Conservation (phyloP, 2,888 invertebrate genomes). For the Furcula furcula region DNA sequence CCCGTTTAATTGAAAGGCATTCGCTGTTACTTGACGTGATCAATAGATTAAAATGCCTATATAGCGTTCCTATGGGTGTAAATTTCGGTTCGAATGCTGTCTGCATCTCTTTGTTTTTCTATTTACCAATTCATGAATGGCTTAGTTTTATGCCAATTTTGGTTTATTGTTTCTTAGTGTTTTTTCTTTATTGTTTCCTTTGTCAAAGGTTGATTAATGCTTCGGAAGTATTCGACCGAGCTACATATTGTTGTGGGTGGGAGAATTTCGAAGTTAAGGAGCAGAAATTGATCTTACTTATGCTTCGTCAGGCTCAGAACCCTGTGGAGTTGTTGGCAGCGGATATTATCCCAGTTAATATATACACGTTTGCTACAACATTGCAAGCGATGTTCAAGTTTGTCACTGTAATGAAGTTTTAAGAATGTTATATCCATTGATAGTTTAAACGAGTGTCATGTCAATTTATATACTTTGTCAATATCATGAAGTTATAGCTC, state of each 20-base stretch:
- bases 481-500: too few relatives aligned
- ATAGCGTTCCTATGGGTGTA: conserved; percentile 59
- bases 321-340: conserved; percentile 58
- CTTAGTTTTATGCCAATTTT: conserved; percentile 53
- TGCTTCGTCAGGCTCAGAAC: conserved; percentile 57
- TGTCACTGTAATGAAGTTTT: conserved; percentile 62
- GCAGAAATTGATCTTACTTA: conserved; percentile 48
- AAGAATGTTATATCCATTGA: too few relatives aligned
- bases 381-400: conserved; percentile 64
- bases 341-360: conserved; percentile 65
- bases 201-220: conserved; percentile 61
- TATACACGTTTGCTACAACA: conserved; percentile 64
- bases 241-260: conserved; percentile 69
- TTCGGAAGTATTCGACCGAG: conserved; percentile 53
- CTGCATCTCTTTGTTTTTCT: conserved; percentile 58
- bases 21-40: conserved; percentile 41
- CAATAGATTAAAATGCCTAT: conserved; percentile 47
- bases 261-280: conserved; percentile 57
- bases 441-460: too few relatives aligned
- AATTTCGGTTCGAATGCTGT: conserved; percentile 61
- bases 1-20: conserved; percentile 47
- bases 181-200: conserved; percentile 65
- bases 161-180: conserved; percentile 54
- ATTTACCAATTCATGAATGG: conserved; percentile 50
- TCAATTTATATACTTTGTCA: too few relatives aligned